Percentiles rank a stretch among this genome's conserved stretches.
These are phyloP conservation scores for Synanthedon formicaeformis DNA, from an alignment of 2,888 invertebrate species.

Conservation along the genomic window DNA sequence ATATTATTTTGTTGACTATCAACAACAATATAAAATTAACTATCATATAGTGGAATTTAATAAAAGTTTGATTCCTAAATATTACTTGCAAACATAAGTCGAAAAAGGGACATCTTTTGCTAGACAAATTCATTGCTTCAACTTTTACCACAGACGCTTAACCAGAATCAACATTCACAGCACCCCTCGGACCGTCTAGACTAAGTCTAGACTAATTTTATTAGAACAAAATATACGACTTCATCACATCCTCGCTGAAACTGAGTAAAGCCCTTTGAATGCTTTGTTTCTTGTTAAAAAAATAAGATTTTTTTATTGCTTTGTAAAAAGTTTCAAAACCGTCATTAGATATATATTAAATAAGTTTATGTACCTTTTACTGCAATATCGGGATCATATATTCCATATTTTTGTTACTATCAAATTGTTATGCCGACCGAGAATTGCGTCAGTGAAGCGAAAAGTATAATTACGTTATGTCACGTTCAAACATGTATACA, in stretches of 20 bases:
- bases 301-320: no score
- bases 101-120: neutral
- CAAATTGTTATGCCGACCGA: slow-evolving; percentile 12
- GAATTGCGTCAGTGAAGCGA: slow-evolving; percentile 21
- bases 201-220: slow-evolving; percentile 51
- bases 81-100: neutral
- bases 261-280: slow-evolving; percentile 3
- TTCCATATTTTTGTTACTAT: neutral
- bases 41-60: no score
- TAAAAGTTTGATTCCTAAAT: no score
- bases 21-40: no score
- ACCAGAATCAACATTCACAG: neutral
- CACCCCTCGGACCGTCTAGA: slow-evolving; percentile 34
- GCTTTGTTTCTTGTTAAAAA: no score
- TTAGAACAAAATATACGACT: slow-evolving; percentile 14
- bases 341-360: no score
- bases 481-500: slow-evolving; percentile 13
- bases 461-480: slow-evolving; percentile 16
- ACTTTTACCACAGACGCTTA: neutral
- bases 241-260: slow-evolving; percentile 7
- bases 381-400: no score
- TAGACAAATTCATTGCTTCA: no score
- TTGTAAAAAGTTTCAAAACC: no score
- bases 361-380: no score
- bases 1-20: no score